Evolutionary conservation across 1,140 invertebrate species (phyloP), one percentile per base, ranked within the genome.

Genomic region (Trichonephila clavipes): DNA sequence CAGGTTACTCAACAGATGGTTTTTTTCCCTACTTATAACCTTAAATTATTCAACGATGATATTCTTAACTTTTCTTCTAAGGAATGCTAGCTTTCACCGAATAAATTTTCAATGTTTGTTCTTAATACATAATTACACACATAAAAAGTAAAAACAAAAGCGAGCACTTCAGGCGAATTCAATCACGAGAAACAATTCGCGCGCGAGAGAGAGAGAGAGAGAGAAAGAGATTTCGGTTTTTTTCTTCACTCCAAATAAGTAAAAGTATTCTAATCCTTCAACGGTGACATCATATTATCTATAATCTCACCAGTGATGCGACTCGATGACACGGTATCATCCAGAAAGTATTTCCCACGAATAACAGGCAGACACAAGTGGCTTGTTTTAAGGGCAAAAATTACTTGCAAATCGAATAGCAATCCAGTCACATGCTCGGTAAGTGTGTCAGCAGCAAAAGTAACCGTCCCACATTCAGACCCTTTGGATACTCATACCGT

Each of bases 401-500:
- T 77, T 28, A 77, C 16, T 40, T 34, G 28, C 72, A 77, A 77
- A 77, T 4, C 72, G 34, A 77, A 77, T 77, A 18, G 28, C 72
- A 77, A 77, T 77, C 72, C 28, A 77, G 72, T 77, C 72, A 77
- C 72, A 77, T 77, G 72, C 72, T 19, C 72, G 28, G 28, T 77
- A 77, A 77, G 72, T 77, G 72, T 77, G 72, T 77, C 72, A 77
- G 72, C 72, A 77, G 28, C 72, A 77, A 77, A 77, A 77, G 28
- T 40, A 34, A 77, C 72, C 72, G 72, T 77, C 34, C 72, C 72
- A 77, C 72, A 77, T 77, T 64, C 21, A 18, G 21, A 21, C 16
- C 62, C 62, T 21, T 64, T 77, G 19, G 72, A 77, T 77, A 28
- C 16, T 77, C 72, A 77, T 77, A 77, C 72, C 14, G 72, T 77